Base-by-base conservation (phyloP, 1,140 invertebrate genomes). In the Drosophila bocqueti region DNA sequence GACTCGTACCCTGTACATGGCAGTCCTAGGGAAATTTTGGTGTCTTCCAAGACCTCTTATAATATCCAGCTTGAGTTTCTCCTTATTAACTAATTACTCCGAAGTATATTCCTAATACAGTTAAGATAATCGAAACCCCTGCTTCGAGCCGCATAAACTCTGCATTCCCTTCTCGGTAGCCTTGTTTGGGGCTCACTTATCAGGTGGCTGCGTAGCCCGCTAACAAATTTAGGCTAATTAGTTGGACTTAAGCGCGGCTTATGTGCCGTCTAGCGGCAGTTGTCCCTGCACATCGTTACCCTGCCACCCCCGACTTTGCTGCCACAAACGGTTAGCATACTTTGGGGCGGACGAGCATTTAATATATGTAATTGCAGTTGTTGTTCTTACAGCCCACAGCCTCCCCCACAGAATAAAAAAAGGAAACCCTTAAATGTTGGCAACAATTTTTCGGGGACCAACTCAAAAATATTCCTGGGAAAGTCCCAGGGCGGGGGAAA, bases 201-300 rank as follows among this genome's bases (percentile, higher is more conserved):
- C 84, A 81, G 73, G 76, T 83, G 72, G 57, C 78, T 52, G 67
- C 57, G 47, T 38, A 77, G 61, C 63, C 81, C 29, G 58, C 64
- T 74, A 74, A 69, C 61, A 89, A 89, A 87, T 87, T 62, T 87
- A 78, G 85, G 84, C 84, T 87, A 87, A 87, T 89, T 87, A 83
- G 84, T 75, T 89, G 84, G 77, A 76, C 85, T 87, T 84, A 84
- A 78, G 42, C 81, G 59, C 29, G 68, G 67, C 84, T 87, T 87
- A 80, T 81, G 68, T 61, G 72, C 46, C 69, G 57, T 60, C 79
- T 84, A 69, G 73, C 78, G 64, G 67, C 43, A 40, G 9, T 38
- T 9, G 34, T 43, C 21, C 15, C 24, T 29, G 10, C 36, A 52
- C 49, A n/a, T 9, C 26, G n/a, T 5, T 47, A 50, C 50, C 50